phyloP scores from a whole-genome alignment of 2,113 vertebrate genomes.

The Miniopterus natalensis region DNA sequence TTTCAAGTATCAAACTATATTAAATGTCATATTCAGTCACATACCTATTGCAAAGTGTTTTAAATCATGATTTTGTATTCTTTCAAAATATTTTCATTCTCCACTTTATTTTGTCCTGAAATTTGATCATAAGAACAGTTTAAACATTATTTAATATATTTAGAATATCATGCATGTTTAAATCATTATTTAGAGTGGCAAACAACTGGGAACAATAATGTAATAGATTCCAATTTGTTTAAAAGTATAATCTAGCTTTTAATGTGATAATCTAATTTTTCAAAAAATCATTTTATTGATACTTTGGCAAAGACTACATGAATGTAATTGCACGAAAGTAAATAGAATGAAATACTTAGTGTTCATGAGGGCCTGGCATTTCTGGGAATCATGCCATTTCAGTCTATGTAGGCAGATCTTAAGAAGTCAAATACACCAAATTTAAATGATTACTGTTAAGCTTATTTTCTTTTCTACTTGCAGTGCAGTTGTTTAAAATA shows the following conservation, averaged over 20 bases:
- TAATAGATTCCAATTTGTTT: not conserved
- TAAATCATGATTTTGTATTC: constrained; percentile 30
- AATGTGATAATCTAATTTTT: constrained; percentile 27
- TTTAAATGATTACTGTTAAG: constrained; percentile 35
- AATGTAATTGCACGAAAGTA: constrained; percentile 10
- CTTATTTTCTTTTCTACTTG: constrained; percentile 35
- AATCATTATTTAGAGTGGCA: not conserved
- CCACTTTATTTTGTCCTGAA: constrained; percentile 17
- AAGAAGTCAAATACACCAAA: constrained; percentile 30
- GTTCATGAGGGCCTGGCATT: not conserved
- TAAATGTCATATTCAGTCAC: not conserved
- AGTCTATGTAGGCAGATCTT: not conserved
- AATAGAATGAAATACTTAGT: not conserved
- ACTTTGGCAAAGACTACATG: not conserved
- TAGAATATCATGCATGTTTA: not conserved
- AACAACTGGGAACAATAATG: not conserved
- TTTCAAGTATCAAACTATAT: constrained; percentile 35
- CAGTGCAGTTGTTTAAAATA: constrained; percentile 35
- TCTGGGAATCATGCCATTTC: not conserved
- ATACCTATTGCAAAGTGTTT: constrained; percentile 51
- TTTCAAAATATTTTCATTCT: constrained; percentile 1
- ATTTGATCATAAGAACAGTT: not conserved
- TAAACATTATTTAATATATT: not conserved
- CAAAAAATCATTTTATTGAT: constrained; percentile 30
- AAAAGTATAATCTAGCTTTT: not conserved